These are phyloP conservation scores for Tachuris rubrigastra DNA, from an alignment of 2,113 vertebrate genomes.

Conservation along the genomic window DNA sequence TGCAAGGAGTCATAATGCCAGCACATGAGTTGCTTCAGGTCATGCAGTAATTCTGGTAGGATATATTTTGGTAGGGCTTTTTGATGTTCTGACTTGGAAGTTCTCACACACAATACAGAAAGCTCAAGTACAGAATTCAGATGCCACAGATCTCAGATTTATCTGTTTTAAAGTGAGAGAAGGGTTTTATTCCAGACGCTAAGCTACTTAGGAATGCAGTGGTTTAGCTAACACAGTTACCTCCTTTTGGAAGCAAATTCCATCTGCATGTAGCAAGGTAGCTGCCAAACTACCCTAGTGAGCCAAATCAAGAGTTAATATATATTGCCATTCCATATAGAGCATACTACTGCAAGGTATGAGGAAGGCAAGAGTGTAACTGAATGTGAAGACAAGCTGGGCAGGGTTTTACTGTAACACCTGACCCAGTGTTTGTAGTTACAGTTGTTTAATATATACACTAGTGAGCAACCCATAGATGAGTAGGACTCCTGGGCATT, in stretches of 20 bases:
- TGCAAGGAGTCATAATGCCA: not conserved
- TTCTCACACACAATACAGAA: not conserved
- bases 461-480: not conserved
- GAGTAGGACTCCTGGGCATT: not conserved
- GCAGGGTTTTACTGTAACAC: not conserved
- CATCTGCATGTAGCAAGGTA: not conserved
- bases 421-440: not conserved
- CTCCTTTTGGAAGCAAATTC: not conserved
- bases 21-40: not conserved
- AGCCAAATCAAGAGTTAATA: not conserved
- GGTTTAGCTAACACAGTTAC: not conserved
- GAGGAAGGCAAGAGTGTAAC: not conserved
- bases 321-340: not conserved
- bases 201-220: not conserved
- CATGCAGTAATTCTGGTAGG: not conserved
- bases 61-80: not conserved
- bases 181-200: not conserved
- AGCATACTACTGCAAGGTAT: not conserved
- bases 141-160: not conserved
- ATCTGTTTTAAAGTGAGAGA: not conserved
- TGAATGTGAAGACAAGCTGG: not conserved
- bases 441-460: not conserved
- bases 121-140: not conserved
- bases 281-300: not conserved
- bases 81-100: not conserved